phyloP scores from a whole-genome alignment of 2,113 vertebrate genomes.

The Climacteris rufus region DNA sequence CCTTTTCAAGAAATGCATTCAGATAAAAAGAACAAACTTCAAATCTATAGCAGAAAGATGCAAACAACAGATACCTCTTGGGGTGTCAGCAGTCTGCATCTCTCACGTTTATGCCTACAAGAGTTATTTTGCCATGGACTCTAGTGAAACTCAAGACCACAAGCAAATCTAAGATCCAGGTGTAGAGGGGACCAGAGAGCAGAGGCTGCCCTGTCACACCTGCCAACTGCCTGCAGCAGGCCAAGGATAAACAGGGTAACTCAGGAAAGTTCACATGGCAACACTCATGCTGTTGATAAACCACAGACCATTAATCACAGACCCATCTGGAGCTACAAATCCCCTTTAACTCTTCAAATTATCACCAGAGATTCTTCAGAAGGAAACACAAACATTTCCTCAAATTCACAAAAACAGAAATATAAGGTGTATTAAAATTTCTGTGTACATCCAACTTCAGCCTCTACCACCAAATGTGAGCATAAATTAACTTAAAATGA shows the following conservation, averaged over 20 bases:
- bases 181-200: not conserved
- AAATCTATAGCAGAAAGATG: not conserved
- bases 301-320: not conserved
- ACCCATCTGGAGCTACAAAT: not conserved
- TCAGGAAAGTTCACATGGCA: not conserved
- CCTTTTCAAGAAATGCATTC: not conserved
- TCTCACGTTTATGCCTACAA: not conserved
- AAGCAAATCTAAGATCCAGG: not conserved
- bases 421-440: not conserved
- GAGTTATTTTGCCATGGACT: not conserved
- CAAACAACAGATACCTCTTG: not conserved
- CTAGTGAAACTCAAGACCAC: not conserved
- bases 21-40: not conserved
- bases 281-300: not conserved
- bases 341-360: not conserved
- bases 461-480: not conserved
- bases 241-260: not conserved
- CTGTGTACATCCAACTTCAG: not conserved
- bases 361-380: not conserved
- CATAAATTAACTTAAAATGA: conserved; percentile 3
- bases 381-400: not conserved
- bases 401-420: not conserved
- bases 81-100: not conserved
- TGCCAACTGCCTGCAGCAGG: not conserved
- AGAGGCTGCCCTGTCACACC: not conserved